Evolutionary conservation across 2,797 vertebrate species (phyloP), one percentile per base, ranked within the genome.

Genomic region (Squalus acanthias): DNA sequence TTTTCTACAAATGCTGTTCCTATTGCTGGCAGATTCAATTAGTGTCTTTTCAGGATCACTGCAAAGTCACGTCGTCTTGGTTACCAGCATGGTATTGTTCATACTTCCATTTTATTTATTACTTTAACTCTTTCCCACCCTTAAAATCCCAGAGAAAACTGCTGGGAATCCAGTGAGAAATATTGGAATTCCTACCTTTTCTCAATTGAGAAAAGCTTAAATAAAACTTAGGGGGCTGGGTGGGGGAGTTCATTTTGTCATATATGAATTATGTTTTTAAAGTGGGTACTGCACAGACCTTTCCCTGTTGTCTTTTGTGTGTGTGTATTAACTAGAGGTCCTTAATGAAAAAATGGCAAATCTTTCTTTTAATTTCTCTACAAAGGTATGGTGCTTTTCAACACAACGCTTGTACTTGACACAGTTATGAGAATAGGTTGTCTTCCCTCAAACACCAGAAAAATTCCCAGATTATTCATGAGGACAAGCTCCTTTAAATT

Each of bases 21-120:
- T 67, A 69, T 93, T 69, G 65, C 91, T 69, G n/a, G n/a, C 91
- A 93, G 65, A 93, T 93, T 69, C n/a, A 46, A 93, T 93, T 93
- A 65, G 89, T 69, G n/a, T 93, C 65, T 46, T 92, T 93, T 69
- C 63, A 93, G 65, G 65, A 93, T 93, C 91, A 93, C 63, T 24
- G 91, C 17, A 46, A 69, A 93, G n/a, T 24, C 20, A 67, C 10
- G 63, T 91, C 57, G 88, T 65, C 88, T 63, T 93, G 63, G 63
- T 89, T 89, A 89, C 87, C 53, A 3, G 50, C 22, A 46, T 93
- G n/a, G n/a, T 93, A 93, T 93, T 93, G 91, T 69, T 69, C 63
- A 20, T 46, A 65, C n/a, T n/a, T 67, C 60, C 91, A 26, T 93
- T 63, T 69, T 93, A 93, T 69, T 93, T 93, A 93, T 93, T 67